A percentile compares a stretch with the other conserved stretches of the same genome.
These are phyloP conservation scores for Stegana nigrithorax DNA, from an alignment of 2,888 invertebrate species.

Conservation along the genomic window DNA sequence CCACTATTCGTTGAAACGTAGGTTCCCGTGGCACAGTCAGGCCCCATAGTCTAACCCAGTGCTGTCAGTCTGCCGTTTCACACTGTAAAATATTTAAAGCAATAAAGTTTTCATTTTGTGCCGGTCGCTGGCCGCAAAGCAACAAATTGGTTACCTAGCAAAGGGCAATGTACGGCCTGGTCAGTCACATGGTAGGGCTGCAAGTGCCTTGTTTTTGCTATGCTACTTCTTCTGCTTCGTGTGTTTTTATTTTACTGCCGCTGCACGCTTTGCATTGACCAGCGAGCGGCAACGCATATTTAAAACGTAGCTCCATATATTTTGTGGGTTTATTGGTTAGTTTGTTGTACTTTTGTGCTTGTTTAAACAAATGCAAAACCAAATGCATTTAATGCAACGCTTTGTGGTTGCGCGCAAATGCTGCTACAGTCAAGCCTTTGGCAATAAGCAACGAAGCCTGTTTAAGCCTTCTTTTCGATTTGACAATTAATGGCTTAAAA, in stretches of 20 bases:
- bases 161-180: background rate
- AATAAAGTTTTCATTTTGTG: background rate
- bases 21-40: too few relatives aligned
- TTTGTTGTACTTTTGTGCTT: constrained; percentile 24
- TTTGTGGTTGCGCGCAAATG: too few relatives aligned
- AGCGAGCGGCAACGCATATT: constrained; percentile 39
- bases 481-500: constrained; percentile 55
- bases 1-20: too few relatives aligned
- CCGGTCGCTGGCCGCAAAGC: background rate
- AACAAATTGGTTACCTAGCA: background rate
- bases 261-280: too few relatives aligned
- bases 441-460: constrained; percentile 14
- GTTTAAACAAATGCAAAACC: constrained; percentile 11
- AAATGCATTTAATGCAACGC: too few relatives aligned
- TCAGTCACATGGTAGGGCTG: too few relatives aligned
- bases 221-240: too few relatives aligned
- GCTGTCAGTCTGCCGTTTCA: background rate
- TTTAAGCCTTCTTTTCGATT: constrained; percentile 43
- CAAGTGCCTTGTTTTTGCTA: too few relatives aligned
- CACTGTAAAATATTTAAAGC: too few relatives aligned
- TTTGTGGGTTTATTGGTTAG: constrained; percentile 43
- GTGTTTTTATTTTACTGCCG: too few relatives aligned
- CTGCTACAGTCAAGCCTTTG: background rate
- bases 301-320: constrained; percentile 29
- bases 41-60: too few relatives aligned